Evolutionary conservation across 2,797 vertebrate genomes (phyloP).

Genomic region (Phalanger gymnotis): DNA sequence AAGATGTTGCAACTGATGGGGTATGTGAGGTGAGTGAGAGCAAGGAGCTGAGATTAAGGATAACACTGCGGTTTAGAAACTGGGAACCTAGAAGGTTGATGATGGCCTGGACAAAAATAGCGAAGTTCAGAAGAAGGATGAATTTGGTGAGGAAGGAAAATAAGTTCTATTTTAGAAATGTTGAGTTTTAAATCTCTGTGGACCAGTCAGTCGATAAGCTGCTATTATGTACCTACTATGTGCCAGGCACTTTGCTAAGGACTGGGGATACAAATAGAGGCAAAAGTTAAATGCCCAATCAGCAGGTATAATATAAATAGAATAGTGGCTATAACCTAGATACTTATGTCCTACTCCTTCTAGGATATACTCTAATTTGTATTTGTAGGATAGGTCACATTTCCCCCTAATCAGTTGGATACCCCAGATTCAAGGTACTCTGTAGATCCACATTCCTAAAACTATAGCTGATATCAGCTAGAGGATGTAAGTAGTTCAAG

Average conservation of each 20-base stretch:
- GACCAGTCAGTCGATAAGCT: not conserved
- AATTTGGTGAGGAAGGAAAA: not conserved
- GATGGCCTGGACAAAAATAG: not conserved
- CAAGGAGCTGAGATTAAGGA: not conserved
- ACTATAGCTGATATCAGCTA: not conserved
- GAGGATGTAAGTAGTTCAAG: not conserved
- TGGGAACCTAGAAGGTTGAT: not conserved
- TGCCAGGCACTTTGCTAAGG: not conserved
- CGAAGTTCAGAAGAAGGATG: not conserved
- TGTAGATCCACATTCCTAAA: not conserved
- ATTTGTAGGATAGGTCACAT: not conserved
- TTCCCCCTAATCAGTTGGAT: not conserved
- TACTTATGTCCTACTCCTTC: not conserved
- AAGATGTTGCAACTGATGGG: not conserved
- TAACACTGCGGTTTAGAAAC: not conserved
- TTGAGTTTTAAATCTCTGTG: not conserved
- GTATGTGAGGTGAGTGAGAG: not conserved
- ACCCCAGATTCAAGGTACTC: not conserved
- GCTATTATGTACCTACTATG: not conserved
- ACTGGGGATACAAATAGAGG: not conserved
- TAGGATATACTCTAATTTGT: not conserved
- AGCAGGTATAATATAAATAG: not conserved
- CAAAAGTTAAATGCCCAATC: not conserved
- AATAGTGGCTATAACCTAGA: not conserved
- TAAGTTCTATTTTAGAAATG: not conserved